phyloP scores from a whole-genome alignment of 2,113 vertebrate species.

The Nyctereutes procyonoides region DNA sequence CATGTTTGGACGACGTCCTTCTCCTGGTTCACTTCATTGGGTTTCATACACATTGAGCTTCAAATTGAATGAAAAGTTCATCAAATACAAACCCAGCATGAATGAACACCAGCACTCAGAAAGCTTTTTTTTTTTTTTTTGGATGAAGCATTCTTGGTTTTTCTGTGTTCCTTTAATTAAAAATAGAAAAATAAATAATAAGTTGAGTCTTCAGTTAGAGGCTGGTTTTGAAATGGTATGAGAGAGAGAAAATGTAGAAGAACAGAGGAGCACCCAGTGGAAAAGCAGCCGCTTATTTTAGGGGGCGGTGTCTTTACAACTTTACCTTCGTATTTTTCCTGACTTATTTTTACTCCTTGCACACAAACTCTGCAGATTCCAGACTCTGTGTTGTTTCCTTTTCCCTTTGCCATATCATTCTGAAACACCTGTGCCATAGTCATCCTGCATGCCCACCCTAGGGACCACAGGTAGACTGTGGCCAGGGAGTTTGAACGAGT shows the following conservation, averaged over 20 bases:
- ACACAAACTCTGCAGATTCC: neutral
- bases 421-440: neutral
- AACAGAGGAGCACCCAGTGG: neutral
- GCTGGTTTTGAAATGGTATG: neutral
- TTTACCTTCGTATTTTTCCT: neutral
- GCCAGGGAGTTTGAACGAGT: neutral
- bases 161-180: slow-evolving; percentile 37
- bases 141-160: neutral
- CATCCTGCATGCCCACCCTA: fast-evolving
- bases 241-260: neutral
- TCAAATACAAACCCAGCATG: neutral
- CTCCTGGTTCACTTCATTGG: slow-evolving; percentile 31
- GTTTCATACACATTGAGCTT: slow-evolving; percentile 46
- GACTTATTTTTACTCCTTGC: neutral
- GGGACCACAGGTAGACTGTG: neutral
- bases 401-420: neutral
- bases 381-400: neutral
- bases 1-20: slow-evolving; percentile 63
- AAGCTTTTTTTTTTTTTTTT: neutral
- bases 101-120: neutral
- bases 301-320: neutral
- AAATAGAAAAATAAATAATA: slow-evolving; percentile 12
- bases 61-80: slow-evolving; percentile 33
- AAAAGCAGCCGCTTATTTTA: neutral
- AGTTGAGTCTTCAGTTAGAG: neutral